A percentile compares a stretch with the other conserved stretches of the same genome.
Evolutionary conservation across 2,888 invertebrate species (phyloP).

Genomic region (Nemurella pictetii): DNA sequence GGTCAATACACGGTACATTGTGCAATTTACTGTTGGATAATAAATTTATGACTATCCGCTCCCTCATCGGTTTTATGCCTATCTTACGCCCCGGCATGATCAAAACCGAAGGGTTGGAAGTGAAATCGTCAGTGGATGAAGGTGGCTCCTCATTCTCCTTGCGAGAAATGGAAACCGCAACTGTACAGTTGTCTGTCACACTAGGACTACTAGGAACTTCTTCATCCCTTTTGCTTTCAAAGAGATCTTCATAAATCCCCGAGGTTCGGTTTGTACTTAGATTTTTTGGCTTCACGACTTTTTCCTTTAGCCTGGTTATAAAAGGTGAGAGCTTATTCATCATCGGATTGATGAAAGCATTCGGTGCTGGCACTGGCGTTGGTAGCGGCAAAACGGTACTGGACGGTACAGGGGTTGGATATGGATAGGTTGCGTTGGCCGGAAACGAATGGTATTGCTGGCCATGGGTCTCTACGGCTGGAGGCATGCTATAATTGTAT

Average conservation of each 20-base stretch:
- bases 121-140: not conserved
- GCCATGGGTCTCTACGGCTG: not conserved
- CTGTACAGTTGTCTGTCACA: not conserved
- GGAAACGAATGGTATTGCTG: not conserved
- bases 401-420: not conserved
- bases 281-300: too few relatives aligned
- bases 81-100: not conserved
- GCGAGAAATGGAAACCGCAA: not conserved
- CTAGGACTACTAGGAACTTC: too few relatives aligned
- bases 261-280: too few relatives aligned
- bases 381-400: not conserved
- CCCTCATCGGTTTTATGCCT: not conserved
- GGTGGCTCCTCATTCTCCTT: not conserved
- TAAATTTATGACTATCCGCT: not conserved
- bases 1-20: not conserved
- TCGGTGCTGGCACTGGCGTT: not conserved
- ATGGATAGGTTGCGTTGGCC: too few relatives aligned
- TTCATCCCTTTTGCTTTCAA: not conserved
- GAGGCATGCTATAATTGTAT: not conserved
- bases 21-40: not conserved
- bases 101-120: not conserved
- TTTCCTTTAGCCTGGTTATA: too few relatives aligned
- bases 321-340: too few relatives aligned
- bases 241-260: too few relatives aligned
- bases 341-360: too few relatives aligned